Evolutionary conservation across 1,140 invertebrate species (phyloP), one percentile per base, ranked within the genome.

Genomic region (Latrodectus geometricus): DNA sequence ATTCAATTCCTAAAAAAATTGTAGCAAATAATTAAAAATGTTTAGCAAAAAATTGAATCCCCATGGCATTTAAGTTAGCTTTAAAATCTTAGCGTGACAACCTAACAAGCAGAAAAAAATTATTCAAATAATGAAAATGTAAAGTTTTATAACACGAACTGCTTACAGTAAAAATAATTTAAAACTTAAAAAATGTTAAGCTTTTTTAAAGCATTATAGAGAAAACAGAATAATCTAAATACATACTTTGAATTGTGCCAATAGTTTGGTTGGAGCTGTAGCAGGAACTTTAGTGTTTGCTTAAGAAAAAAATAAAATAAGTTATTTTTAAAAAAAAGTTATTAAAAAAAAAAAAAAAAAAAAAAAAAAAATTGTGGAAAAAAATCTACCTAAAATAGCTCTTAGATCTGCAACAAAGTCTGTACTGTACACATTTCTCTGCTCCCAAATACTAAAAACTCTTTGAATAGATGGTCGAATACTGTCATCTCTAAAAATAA

Each of bases 381-480:
- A 88, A 77, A 54, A 5, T n/a, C 14, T 81, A 89, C 85, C 23
- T 61, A 88, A 66, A 74, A 75, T 76, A 20, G 65, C 52, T 48
- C 49, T 56, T 0, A 98, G 91, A 92, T 97, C 96, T 35, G 95
- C 93, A 14, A 98, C 93, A 90, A 97, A 97, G 89, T 95, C 95
- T 89, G 96, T 94, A 90, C 95, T 95, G 91, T 97, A 98, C 9
- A 98, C 94, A 87, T 94, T 94, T 89, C 97, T 92, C 90, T 98
- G 95, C 91, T 96, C 95, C 97, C 97, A 98, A 79, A 98, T 98
- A 90, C 96, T 97, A 90, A 98, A 96, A 86, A 98, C 96, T 80
- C 97, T 92, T 82, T 96, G 91, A 80, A 98, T 95, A 90, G 96
- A 95, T 87, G 95, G 93, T 89, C 95, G 94, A 8, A 98, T 96